A percentile compares a stretch with the other conserved stretches of the same genome.
These are phyloP conservation scores for Muraenolepis orangiensis DNA, from an alignment of 2,797 vertebrate genomes.

Conservation along the genomic window DNA sequence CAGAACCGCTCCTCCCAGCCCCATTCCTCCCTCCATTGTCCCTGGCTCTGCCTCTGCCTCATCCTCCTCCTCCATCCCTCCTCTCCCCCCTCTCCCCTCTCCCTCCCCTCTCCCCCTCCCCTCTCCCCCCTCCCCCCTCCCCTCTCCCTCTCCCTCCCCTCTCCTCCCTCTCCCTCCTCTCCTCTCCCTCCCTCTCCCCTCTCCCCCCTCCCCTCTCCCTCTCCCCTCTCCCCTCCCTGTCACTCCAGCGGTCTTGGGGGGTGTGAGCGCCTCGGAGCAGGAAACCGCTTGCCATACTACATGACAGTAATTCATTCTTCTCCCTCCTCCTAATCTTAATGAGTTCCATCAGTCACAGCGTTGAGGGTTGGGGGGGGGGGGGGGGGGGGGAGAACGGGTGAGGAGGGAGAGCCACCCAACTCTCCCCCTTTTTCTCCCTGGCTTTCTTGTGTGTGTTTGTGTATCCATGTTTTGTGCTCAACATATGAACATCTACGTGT, in stretches of 20 bases:
- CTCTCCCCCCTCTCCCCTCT: neutral
- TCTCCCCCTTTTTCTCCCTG: too few relatives aligned
- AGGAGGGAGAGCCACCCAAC: too few relatives aligned
- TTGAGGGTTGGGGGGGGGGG: constrained; percentile 3
- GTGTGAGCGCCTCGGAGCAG: constrained; percentile 23
- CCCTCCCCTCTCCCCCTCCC: neutral
- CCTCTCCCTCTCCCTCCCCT: constrained; percentile 23
- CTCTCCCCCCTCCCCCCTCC: neutral
- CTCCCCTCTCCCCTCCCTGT: too few relatives aligned
- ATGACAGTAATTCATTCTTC: constrained; percentile 75
- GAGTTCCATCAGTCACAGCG: constrained; percentile 69
- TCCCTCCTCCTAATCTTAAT: constrained; percentile 68
- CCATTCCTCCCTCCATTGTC: too few relatives aligned
- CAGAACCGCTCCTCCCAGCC: too few relatives aligned
- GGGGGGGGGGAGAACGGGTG: constrained; percentile 1
- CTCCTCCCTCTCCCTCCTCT: constrained; percentile 19
- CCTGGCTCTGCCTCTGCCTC: too few relatives aligned
- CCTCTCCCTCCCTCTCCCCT: constrained; percentile 9
- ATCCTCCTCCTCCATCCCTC: neutral
- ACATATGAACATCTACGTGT: too few relatives aligned
- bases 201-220: neutral
- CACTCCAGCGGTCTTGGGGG: too few relatives aligned
- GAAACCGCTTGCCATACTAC: constrained; percentile 65
- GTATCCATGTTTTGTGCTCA: too few relatives aligned
- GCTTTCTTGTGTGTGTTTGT: too few relatives aligned